Conservation (phyloP, 2,797 vertebrate genomes). For the Euthynnus affinis region DNA sequence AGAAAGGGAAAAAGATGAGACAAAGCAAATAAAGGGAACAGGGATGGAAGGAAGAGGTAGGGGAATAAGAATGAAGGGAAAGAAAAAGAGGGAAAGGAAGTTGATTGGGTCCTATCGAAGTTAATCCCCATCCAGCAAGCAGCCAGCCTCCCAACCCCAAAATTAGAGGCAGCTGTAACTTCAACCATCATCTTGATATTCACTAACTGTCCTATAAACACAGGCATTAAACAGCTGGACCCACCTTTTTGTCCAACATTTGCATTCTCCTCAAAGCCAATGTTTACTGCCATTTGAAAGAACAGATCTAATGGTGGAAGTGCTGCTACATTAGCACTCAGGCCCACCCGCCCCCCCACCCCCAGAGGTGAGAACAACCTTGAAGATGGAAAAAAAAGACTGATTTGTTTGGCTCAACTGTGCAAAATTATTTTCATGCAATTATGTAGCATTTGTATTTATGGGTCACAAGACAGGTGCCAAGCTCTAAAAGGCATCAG, state of each 20-base stretch:
- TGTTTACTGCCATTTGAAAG: slow-evolving; percentile 56
- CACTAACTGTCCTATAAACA: slow-evolving; percentile 70
- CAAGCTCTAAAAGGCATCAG: slow-evolving; percentile 12
- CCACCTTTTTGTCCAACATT: slow-evolving; percentile 58
- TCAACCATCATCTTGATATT: slow-evolving; percentile 71
- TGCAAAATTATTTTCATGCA: slow-evolving; percentile 52
- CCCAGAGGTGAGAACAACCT: slow-evolving; percentile 62
- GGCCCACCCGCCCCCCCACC: too few relatives aligned
- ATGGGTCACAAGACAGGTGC: slow-evolving; percentile 31
- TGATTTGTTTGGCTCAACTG: slow-evolving; percentile 45
- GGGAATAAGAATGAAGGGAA: slow-evolving; percentile 9
- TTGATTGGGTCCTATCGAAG: slow-evolving; percentile 60
- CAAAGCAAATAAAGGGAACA: slow-evolving; percentile 14
- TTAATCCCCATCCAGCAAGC: slow-evolving; percentile 53
- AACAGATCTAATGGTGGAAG: slow-evolving; percentile 48
- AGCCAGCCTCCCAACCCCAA: slow-evolving; percentile 37
- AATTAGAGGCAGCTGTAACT: slow-evolving; percentile 74
- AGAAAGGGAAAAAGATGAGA: not conserved
- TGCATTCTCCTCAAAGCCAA: slow-evolving; percentile 48
- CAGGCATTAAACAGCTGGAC: slow-evolving; percentile 70
- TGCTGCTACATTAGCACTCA: slow-evolving; percentile 9
- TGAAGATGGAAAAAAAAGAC: slow-evolving; percentile 55
- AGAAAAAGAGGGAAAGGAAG: slow-evolving; percentile 28
- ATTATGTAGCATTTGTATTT: slow-evolving; percentile 39
- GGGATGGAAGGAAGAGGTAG: not conserved